A percentile compares a stretch with the other conserved stretches of the same genome.
phyloP scores from a whole-genome alignment of 2,113 vertebrate species.

The Paracanthobrama guichenoti region DNA sequence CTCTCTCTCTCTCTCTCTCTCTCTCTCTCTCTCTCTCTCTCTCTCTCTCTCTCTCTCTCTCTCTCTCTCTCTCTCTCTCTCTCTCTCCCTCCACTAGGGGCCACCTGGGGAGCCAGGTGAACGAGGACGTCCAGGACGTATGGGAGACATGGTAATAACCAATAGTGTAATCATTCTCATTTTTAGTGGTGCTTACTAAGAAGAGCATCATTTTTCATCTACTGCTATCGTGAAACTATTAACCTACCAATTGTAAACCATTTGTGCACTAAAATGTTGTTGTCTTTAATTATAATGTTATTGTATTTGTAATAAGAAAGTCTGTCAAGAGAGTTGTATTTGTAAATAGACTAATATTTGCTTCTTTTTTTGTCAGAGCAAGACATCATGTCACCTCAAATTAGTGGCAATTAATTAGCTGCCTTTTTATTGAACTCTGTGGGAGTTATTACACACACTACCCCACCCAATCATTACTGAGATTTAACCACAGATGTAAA shows the following conservation, averaged over 20 bases:
- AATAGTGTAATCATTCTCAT: neutral
- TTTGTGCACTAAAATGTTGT: neutral
- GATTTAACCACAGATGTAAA: constrained; percentile 50
- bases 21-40: neutral
- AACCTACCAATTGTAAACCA: neutral
- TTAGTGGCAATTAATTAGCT: neutral
- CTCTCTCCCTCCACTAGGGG: constrained; percentile 68
- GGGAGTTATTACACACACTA: constrained; percentile 36
- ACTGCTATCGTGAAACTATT: neutral
- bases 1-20: too few species aligned
- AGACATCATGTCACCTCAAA: constrained; percentile 6
- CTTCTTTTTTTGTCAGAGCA: neutral
- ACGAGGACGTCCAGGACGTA: constrained; percentile 74
- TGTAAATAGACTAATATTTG: neutral
- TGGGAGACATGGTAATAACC: constrained; percentile 76
- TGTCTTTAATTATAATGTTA: neutral
- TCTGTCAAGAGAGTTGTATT: neutral
- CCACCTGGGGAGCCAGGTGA: constrained; percentile 76
- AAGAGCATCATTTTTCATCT: neutral
- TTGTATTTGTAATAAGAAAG: neutral
- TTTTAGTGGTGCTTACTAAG: neutral
- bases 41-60: neutral
- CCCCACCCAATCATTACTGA: neutral
- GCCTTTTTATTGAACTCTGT: neutral
- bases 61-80: too few species aligned